These are phyloP conservation scores for Montipora capitata DNA, from an alignment of 92 coral and sea anemone species.

Conservation along the genomic window DNA sequence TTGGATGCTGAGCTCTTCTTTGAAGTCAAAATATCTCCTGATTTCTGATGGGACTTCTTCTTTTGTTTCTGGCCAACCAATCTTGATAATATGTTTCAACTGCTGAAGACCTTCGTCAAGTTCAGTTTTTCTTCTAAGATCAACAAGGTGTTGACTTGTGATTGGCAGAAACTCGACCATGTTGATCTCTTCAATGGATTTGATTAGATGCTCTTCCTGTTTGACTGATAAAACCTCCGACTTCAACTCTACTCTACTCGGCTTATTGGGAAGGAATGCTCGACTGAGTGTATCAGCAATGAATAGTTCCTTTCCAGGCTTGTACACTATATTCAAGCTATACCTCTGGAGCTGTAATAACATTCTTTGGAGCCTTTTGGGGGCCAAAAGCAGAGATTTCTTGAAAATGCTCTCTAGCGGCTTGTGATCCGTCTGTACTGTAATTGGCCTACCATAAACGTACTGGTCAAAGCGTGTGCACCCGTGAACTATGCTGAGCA, in stretches of 20 bases:
- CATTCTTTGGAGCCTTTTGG: slow-evolving; percentile 40
- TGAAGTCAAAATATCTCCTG: slow-evolving; percentile 23
- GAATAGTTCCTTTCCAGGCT: slow-evolving; percentile 42
- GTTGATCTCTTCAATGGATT: slow-evolving; percentile 2
- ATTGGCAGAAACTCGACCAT: slow-evolving; percentile 21
- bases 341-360: slow-evolving; percentile 40
- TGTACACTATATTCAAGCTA: slow-evolving; percentile 14
- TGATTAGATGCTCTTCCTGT: slow-evolving; percentile 20
- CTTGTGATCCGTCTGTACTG: slow-evolving; percentile 39
- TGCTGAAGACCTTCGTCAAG: slow-evolving; percentile 14
- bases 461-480: slow-evolving; percentile 23
- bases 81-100: slow-evolving; percentile 22
- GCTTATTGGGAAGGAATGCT: slow-evolving; percentile 2
- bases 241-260: not conserved
- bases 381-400: slow-evolving; percentile 34
- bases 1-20: slow-evolving; percentile 34
- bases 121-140: slow-evolving; percentile 12
- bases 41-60: slow-evolving; percentile 19
- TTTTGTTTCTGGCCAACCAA: slow-evolving; percentile 35
- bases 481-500: slow-evolving; percentile 3
- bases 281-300: slow-evolving; percentile 32
- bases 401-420: slow-evolving; percentile 30
- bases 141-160: slow-evolving; percentile 11
- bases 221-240: not conserved
- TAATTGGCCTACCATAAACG: not conserved